phyloP scores from a whole-genome alignment of 2,113 vertebrate genomes.

The Saimiri boliviensis region DNA sequence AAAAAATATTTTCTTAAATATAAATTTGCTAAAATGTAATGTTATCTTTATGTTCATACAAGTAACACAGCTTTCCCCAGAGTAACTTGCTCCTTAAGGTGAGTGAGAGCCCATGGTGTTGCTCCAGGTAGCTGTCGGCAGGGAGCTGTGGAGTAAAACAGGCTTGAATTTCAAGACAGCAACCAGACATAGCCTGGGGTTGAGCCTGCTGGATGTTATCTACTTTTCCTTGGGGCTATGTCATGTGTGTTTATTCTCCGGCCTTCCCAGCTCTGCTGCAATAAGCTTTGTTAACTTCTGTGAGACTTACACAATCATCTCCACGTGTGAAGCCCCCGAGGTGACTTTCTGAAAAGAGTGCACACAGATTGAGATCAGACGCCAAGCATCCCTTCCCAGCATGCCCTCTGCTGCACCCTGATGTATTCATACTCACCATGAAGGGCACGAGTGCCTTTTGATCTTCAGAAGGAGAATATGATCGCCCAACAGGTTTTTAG shows the following conservation, averaged over 20 bases:
- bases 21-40: background rate
- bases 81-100: fast-evolving
- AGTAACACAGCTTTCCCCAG: fast-evolving
- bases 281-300: fast-evolving
- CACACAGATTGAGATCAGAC: fast-evolving
- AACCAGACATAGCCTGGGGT: fast-evolving
- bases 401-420: background rate
- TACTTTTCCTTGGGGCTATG: too few species aligned
- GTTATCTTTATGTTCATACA: fast-evolving
- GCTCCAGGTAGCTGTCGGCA: fast-evolving
- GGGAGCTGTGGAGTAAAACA: too few species aligned
- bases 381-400: background rate
- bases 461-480: too few species aligned
- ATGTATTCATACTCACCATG: background rate
- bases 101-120: fast-evolving
- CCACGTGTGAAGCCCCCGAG: fast-evolving
- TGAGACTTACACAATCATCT: fast-evolving
- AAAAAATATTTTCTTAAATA: background rate
- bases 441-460: fast-evolving
- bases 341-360: background rate
- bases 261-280: background rate
- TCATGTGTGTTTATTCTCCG: background rate
- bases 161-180: background rate
- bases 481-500: fast-evolving
- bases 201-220: background rate